Percentiles rank a stretch among this genome's conserved stretches.
Conservation (phyloP, 2,797 vertebrate genomes). For the Rhynchonycteris naso region DNA sequence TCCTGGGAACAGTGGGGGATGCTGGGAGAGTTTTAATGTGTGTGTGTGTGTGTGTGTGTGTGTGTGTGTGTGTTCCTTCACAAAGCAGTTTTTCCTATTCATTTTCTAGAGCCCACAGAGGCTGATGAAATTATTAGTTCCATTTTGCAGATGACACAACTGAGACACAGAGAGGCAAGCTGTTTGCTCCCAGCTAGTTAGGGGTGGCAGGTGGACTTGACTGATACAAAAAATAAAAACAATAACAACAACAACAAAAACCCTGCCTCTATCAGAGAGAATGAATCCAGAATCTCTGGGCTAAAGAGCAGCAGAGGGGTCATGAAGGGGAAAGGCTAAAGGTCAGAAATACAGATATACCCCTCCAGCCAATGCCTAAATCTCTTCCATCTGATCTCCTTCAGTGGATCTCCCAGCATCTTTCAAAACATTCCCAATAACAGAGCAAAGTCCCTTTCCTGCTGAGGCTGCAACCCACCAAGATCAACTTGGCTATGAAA, state of each 20-base stretch:
- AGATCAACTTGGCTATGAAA: not conserved
- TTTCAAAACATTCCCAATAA: not conserved
- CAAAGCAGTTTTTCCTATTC: not conserved
- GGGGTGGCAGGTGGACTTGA: not conserved
- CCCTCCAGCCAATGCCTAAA: no score
- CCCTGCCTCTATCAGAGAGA: not conserved
- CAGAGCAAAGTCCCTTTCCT: not conserved
- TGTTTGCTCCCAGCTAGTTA: not conserved
- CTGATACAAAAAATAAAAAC: not conserved
- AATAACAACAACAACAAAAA: not conserved
- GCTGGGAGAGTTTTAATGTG: not conserved
- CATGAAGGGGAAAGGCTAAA: not conserved
- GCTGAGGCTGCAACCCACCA: not conserved
- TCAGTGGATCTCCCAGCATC: not conserved
- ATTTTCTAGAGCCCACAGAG: not conserved
- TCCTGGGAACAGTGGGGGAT: fast-evolving
- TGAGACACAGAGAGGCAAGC: not conserved
- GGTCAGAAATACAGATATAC: not conserved
- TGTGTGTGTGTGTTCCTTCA: not conserved
- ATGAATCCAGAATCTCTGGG: not conserved
- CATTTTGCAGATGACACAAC: not conserved
- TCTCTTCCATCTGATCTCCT: no score
- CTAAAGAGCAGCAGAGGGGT: not conserved
- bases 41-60: not conserved
- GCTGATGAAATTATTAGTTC: not conserved